Evolutionary conservation across 2,113 vertebrate genomes (phyloP).

Genomic region (Morone chrysops): DNA sequence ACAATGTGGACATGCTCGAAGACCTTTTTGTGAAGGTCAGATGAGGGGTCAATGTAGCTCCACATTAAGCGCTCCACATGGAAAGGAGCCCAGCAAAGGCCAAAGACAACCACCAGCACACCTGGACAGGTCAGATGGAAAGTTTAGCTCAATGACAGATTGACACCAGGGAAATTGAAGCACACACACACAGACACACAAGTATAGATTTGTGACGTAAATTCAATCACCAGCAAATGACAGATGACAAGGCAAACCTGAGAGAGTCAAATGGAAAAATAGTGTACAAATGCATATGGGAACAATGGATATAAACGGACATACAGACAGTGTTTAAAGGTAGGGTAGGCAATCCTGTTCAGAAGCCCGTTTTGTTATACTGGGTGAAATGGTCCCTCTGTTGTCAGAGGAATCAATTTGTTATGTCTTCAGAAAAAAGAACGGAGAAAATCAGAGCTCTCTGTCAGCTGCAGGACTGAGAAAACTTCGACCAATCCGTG

Average conservation of each 20-base stretch:
- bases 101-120: slow-evolving; percentile 90
- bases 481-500: too few relatives aligned
- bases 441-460: too few relatives aligned
- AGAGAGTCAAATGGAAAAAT: neutral
- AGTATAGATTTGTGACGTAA: neutral
- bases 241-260: neutral
- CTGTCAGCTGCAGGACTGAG: too few relatives aligned
- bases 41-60: slow-evolving; percentile 87
- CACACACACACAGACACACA: neutral
- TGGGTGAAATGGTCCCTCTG: too few relatives aligned
- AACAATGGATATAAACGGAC: neutral
- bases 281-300: neutral
- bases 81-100: slow-evolving; percentile 94
- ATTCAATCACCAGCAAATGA: neutral
- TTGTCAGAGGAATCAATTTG: too few relatives aligned
- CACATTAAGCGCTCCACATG: slow-evolving; percentile 92
- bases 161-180: neutral
- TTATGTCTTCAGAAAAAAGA: too few relatives aligned
- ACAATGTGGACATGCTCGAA: slow-evolving; percentile 87
- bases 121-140: slow-evolving; percentile 76
- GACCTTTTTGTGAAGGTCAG: slow-evolving; percentile 74
- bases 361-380: too few relatives aligned
- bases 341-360: too few relatives aligned
- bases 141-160: neutral
- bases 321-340: neutral